Evolutionary conservation across 2,888 invertebrate species (phyloP), one percentile per base, ranked within the genome.

Genomic region (Macrophya annulata): DNA sequence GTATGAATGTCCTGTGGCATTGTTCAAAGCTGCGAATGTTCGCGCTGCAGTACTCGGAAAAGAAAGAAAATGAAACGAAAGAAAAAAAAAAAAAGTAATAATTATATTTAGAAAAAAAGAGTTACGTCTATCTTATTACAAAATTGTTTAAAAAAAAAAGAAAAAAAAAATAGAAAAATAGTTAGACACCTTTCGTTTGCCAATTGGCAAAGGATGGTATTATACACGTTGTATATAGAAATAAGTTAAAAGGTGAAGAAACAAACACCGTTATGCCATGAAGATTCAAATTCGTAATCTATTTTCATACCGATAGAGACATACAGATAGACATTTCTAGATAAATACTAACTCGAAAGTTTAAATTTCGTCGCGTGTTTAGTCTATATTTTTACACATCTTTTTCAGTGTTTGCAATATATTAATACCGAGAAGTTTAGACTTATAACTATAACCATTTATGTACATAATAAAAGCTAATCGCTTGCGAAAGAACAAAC

Each of bases 121-220:
- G 62, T 62, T 62, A 62, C 25, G 62, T 0, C 25, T 25, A 4
- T 37, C 6, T 68, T 17, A 17, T 37, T 68, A 8, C 0, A 68
- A 37, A 68, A 15, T 6, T 10, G 31, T 68, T n/a, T n/a, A n/a
- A n/a, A n/a, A n/a, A n/a, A n/a, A 6, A 74, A 43, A 21, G 12
- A 74, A 25, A 74, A 4, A 15, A 74, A 74, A 45, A 45, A 43
- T 15, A 45, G 9, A 15, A 31, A 25, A 10, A 12, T 21, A 21
- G 17, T 17, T 48, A 31, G 17, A 12, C 10, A 4, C 10, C 17
- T 43, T 45, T 21, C 9, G 45, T 71, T 71, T 83, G 83, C 83
- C 83, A 83, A 83, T 83, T 83, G 83, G 83, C 83, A 83, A 65
- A 71, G 31, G 1, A 15, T 2, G n/a, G 31, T 15, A 17, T 45